Evolutionary conservation across 2,888 invertebrate species (phyloP).

Genomic region (Sphaerophoria taeniata): DNA sequence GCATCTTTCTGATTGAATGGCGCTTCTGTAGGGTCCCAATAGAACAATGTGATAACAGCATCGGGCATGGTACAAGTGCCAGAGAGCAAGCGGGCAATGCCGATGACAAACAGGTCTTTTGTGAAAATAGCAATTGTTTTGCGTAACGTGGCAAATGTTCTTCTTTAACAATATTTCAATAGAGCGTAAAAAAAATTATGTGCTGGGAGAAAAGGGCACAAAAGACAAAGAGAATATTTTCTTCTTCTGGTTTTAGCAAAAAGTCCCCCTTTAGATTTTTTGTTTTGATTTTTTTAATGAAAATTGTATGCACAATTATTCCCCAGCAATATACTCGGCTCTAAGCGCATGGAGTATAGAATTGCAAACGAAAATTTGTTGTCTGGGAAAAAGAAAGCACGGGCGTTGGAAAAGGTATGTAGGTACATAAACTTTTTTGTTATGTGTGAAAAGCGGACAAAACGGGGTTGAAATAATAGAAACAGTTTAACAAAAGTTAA

Average conservation of each 20-base stretch:
- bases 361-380: slow-evolving; percentile 15
- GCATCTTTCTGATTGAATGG: too few species aligned
- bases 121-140: slow-evolving; percentile 52
- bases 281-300: slow-evolving; percentile 23
- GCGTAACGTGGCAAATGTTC: slow-evolving; percentile 27
- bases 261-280: slow-evolving; percentile 4
- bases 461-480: slow-evolving; percentile 29
- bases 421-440: too few species aligned
- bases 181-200: slow-evolving; percentile 1
- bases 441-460: neutral
- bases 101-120: slow-evolving; percentile 37
- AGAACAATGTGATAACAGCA: too few species aligned
- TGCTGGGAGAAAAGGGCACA: neutral
- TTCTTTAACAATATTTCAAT: slow-evolving; percentile 17
- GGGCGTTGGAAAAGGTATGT: neutral
- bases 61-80: too few species aligned
- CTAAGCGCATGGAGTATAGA: slow-evolving; percentile 29
- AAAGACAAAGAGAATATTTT: neutral
- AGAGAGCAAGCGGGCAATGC: too few species aligned
- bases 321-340: slow-evolving; percentile 6
- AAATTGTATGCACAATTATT: slow-evolving; percentile 43
- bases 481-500: slow-evolving; percentile 29
- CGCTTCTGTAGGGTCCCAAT: too few species aligned
- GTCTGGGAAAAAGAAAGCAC: slow-evolving; percentile 44
- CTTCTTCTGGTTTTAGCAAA: slow-evolving; percentile 10